phyloP scores from a whole-genome alignment of 2,113 vertebrate genomes.

The Scortum barcoo region DNA sequence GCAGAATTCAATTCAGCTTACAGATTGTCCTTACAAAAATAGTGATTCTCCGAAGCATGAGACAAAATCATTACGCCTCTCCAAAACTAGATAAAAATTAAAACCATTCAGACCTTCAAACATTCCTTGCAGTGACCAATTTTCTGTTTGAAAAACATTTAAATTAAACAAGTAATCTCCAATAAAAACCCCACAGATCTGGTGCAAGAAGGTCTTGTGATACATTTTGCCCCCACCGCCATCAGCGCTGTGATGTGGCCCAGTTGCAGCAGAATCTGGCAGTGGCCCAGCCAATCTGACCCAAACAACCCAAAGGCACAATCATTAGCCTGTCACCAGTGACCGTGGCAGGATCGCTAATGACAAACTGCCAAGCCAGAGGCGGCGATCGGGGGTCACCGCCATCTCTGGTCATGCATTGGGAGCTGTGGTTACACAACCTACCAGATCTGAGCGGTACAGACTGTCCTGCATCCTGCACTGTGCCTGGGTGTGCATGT shows the following conservation, averaged over 20 bases:
- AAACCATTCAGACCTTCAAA: background rate
- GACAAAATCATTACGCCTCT: background rate
- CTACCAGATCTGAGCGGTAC: constrained; percentile 34
- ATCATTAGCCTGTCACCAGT: constrained; percentile 72
- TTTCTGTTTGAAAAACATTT: background rate
- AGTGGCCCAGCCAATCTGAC: constrained; percentile 27
- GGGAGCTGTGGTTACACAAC: constrained; percentile 63
- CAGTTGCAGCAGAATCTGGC: constrained; percentile 57
- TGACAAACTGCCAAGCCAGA: constrained; percentile 54
- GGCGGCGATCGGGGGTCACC: constrained; percentile 53
- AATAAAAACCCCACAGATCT: background rate
- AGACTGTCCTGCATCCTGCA: constrained; percentile 49
- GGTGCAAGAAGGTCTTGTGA: background rate
- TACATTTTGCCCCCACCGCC: background rate
- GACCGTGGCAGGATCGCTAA: constrained; percentile 71
- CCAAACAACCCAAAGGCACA: constrained; percentile 40
- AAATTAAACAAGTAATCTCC: background rate
- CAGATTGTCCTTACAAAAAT: background rate
- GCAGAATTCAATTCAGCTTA: background rate
- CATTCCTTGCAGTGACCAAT: no score
- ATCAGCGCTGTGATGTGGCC: constrained; percentile 39
- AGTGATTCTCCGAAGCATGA: background rate
- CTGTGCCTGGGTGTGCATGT: background rate
- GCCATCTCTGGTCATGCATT: constrained; percentile 15
- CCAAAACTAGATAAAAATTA: background rate